Evolutionary conservation across 2,888 invertebrate species (phyloP).

Genomic region (Anagyrus pseudococci): DNA sequence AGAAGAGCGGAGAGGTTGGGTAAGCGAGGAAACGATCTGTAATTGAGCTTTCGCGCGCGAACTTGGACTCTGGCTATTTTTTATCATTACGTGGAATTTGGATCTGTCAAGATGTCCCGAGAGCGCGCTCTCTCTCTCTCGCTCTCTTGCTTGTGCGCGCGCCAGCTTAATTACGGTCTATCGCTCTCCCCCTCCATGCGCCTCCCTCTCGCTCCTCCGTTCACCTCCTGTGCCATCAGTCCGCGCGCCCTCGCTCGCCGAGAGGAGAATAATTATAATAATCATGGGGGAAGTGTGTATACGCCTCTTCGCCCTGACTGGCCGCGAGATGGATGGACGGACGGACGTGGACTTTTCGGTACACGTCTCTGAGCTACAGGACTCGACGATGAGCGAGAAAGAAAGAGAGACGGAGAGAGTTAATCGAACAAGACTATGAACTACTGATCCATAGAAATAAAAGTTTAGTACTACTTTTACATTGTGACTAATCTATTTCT

Average conservation of each 20-base stretch:
- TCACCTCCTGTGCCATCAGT: conserved; percentile 15
- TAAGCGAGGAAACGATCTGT: conserved; percentile 33
- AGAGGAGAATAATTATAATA: conserved; percentile 59
- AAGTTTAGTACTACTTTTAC: no score
- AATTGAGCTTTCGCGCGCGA: conserved; percentile 44
- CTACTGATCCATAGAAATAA: no score
- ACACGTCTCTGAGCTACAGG: conserved; percentile 21
- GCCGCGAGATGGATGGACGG: conserved; percentile 50
- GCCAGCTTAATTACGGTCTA: conserved; percentile 57
- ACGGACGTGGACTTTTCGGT: conserved; percentile 45
- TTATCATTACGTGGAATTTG: conserved; percentile 58
- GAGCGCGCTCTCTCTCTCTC: no score
- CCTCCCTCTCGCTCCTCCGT: conserved; percentile 42
- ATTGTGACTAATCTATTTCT: no score
- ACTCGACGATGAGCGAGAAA: neutral
- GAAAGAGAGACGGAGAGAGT: neutral
- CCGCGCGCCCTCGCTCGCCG: no score
- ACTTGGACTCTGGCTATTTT: conserved; percentile 56
- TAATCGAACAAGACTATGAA: neutral
- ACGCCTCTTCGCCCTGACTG: conserved; percentile 42
- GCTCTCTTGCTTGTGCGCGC: no score
- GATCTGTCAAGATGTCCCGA: conserved; percentile 61
- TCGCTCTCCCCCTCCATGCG: conserved; percentile 37
- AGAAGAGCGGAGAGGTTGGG: neutral
- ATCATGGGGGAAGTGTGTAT: conserved; percentile 55